These are phyloP conservation scores for Epicampocera succincta DNA, from an alignment of 2,888 invertebrate species.

Conservation along the genomic window DNA sequence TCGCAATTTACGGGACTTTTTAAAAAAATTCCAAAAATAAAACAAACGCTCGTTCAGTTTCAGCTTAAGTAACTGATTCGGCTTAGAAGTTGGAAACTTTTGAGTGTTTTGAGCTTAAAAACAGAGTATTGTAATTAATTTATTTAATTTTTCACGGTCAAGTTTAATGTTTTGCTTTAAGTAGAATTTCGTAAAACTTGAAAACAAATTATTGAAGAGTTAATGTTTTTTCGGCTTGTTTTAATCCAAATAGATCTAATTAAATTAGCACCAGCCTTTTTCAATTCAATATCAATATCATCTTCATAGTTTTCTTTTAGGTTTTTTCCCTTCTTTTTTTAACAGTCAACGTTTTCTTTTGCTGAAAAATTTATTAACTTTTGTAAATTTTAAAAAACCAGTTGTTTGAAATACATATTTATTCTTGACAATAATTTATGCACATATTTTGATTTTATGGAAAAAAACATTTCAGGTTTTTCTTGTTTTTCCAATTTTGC, in stretches of 20 bases:
- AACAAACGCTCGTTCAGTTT: too few species aligned
- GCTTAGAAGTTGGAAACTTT: too few species aligned
- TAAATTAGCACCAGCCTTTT: neutral
- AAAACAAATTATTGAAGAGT: too few species aligned
- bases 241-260: neutral
- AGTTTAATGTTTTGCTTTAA: neutral
- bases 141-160: neutral
- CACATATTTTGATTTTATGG: conserved; percentile 8
- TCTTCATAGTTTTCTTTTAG: too few species aligned
- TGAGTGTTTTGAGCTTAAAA: too few species aligned
- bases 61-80: too few species aligned
- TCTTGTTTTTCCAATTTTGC: conserved; percentile 18
- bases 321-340: too few species aligned
- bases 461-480: conserved; percentile 27
- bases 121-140: too few species aligned
- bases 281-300: neutral
- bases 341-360: neutral
- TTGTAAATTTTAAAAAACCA: conserved; percentile 19
- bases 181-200: too few species aligned
- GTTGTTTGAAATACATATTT: conserved; percentile 20
- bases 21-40: neutral
- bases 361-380: neutral
- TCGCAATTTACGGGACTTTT: neutral
- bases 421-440: neutral
- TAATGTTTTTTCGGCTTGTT: neutral